Evolutionary conservation across 2,888 invertebrate genomes (phyloP), one percentile per base, ranked within the genome.

Genomic region (Ryuthela nishihirai): DNA sequence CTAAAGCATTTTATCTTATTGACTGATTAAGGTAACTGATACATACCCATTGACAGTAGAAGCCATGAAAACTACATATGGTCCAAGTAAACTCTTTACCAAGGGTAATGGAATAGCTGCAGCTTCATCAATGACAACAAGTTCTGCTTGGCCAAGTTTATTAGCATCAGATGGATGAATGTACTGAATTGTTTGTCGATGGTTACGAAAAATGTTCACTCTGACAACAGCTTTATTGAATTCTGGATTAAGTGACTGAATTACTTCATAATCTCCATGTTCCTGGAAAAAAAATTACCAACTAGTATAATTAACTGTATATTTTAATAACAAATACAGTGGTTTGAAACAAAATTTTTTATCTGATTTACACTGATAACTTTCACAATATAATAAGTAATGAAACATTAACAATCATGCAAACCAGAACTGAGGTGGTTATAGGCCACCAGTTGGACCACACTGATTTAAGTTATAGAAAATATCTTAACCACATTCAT

Each of bases 101-200:
- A 89, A 83, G 0, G 90, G 88, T 54, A 99, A 77, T 0, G 99
- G 99, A 67, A 99, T 99, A 6, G 99, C 99, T 0, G 99, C 99
- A 1, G 99, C 99, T 76, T 99, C 99, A 75, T 99, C 99, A 54
- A 99, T 95, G 0, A 99, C 84, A 26, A 99, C 80, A 35, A 99
- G 75, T 75, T 99, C 98, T 0, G 97, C 95, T 46, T 58, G 61
- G 6, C 49, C 61, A 26, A 99, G 78, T 29, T 90, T 84, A 54
- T 87, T 83, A 41, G 87, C 84, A 75, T 98, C 95, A 36, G 85
- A 85, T 0, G 99, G 97, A 61, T 91, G 87, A 71, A 99, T 94
- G 75, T 99, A 99, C 85, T 97, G 94, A 65, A 97, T 87, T 18
- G 93, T 94, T 78, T 97, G 97, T 26, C 94, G 80, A 64, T 90